These are phyloP conservation scores for Punctoribates punctum DNA, from an alignment of 2,888 invertebrate genomes.

Conservation along the genomic window DNA sequence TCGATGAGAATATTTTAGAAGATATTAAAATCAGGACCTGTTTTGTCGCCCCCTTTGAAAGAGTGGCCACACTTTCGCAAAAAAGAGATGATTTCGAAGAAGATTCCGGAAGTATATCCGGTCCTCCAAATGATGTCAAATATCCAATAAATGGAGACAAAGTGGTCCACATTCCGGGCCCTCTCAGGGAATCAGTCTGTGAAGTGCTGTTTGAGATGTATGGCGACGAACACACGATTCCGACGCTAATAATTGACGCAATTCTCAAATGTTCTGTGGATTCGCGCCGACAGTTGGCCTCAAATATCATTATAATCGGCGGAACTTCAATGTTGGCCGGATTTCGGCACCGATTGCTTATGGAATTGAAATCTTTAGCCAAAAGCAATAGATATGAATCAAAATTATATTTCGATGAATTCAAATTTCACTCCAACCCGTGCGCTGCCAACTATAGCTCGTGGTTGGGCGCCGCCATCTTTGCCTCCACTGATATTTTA, in stretches of 20 bases:
- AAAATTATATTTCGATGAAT: conserved; percentile 62
- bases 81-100: conserved; percentile 53
- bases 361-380: conserved; percentile 67
- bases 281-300: conserved; percentile 69
- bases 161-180: conserved; percentile 64
- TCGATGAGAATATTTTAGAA: conserved; percentile 42
- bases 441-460: conserved; percentile 75
- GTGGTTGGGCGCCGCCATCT: conserved; percentile 81
- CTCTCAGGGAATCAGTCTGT: conserved; percentile 71
- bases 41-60: conserved; percentile 72
- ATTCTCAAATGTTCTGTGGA: conserved; percentile 78
- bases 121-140: conserved; percentile 58
- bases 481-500: conserved; percentile 71
- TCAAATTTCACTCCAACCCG: conserved; percentile 77
- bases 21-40: conserved; percentile 63
- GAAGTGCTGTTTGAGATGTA: conserved; percentile 82
- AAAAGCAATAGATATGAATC: conserved; percentile 61
- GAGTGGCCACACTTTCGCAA: conserved; percentile 59
- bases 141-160: conserved; percentile 65
- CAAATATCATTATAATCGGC: conserved; percentile 79
- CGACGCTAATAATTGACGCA: conserved; percentile 78
- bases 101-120: conserved; percentile 49
- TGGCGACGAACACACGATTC: conserved; percentile 73
- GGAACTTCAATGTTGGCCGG: conserved; percentile 81
- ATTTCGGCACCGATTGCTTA: conserved; percentile 70